A percentile compares a stretch with the other conserved stretches of the same genome.
Evolutionary conservation across 2,888 invertebrate genomes (phyloP).

Genomic region (Diachrysia chrysitis): DNA sequence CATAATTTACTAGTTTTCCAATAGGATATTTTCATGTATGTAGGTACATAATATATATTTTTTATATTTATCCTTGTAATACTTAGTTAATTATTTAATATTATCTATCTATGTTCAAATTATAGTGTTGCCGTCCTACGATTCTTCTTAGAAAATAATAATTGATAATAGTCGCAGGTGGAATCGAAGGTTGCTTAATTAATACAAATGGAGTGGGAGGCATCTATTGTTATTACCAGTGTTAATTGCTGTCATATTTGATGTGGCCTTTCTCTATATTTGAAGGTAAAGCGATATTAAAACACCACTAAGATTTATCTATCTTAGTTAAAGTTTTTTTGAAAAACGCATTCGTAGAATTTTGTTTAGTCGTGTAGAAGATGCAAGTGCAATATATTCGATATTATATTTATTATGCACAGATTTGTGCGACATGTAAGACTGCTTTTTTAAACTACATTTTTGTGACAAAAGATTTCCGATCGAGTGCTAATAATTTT

Average conservation of each 20-base stretch:
- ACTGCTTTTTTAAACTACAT: too few species aligned
- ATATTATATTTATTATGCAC: too few species aligned
- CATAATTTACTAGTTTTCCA: too few species aligned
- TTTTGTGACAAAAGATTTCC: too few species aligned
- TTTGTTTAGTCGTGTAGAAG: too few species aligned
- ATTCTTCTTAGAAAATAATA: constrained; percentile 26
- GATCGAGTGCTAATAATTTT: too few species aligned
- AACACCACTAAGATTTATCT: background rate
- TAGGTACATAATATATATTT: too few species aligned
- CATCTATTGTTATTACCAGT: background rate
- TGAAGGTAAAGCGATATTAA: background rate
- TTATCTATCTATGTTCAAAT: background rate
- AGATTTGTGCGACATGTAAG: too few species aligned
- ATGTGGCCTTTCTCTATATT: background rate
- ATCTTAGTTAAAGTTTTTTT: background rate
- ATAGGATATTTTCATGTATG: too few species aligned
- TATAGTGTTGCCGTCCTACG: background rate
- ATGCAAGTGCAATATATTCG: too few species aligned
- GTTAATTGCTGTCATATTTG: constrained; percentile 4
- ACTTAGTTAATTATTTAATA: background rate
- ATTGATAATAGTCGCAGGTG: constrained; percentile 13
- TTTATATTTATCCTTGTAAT: too few species aligned
- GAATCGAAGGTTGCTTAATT: constrained; percentile 26
- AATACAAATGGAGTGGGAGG: constrained; percentile 15
- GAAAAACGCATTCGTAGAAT: too few species aligned